Conservation (phyloP, 2,797 vertebrate genomes). For the Tauraco hartlaubi region DNA sequence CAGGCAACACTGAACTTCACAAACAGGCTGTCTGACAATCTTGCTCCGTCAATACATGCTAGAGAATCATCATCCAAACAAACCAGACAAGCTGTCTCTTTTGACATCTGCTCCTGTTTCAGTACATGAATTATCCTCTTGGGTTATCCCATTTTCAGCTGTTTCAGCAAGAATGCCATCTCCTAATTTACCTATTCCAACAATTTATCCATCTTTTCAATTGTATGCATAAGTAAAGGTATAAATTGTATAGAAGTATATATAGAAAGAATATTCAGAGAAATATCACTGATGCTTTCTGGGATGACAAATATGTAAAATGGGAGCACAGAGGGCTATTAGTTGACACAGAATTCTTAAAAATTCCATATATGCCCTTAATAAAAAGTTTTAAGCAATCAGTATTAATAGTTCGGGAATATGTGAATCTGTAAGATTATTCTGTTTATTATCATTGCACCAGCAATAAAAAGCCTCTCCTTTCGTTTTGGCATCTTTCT, state of each 20-base stretch:
- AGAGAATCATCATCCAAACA: conserved; percentile 73
- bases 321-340: neutral
- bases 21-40: conserved; percentile 76
- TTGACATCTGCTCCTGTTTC: conserved; percentile 76
- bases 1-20: conserved; percentile 64
- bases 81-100: conserved; percentile 76
- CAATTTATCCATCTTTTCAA: conserved; percentile 3
- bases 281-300: neutral
- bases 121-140: conserved; percentile 65
- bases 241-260: neutral
- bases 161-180: conserved; percentile 18
- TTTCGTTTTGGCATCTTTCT: neutral
- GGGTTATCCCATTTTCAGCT: conserved; percentile 68
- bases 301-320: neutral
- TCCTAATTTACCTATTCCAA: conserved; percentile 50
- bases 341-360: neutral
- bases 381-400: neutral
- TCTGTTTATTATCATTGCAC: neutral
- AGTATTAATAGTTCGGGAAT: neutral
- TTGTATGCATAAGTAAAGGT: neutral
- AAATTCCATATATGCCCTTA: neutral
- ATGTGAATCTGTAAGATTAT: neutral
- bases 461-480: neutral
- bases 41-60: conserved; percentile 64
- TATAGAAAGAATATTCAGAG: neutral